Conservation (phyloP, 1,140 invertebrate species). For the Stegodyphus mimosarum region DNA sequence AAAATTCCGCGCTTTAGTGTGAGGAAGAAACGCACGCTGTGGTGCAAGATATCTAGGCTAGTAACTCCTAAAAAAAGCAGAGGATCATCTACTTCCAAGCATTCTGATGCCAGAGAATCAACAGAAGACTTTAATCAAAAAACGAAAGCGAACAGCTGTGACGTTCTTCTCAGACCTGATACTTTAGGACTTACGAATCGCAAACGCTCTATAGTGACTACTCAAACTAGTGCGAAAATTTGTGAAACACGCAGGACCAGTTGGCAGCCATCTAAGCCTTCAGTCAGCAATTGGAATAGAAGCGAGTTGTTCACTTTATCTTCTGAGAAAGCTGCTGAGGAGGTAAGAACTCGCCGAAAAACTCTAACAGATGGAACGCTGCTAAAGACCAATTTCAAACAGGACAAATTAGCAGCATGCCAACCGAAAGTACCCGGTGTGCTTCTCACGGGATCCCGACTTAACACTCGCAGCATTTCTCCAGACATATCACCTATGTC, state of each 20-base stretch:
- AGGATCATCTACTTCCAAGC: neutral
- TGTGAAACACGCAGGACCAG: neutral
- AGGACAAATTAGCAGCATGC: neutral
- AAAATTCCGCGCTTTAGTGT: conserved; percentile 17
- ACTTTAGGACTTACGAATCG: neutral
- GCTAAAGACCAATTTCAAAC: conserved; percentile 7
- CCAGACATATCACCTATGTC: conserved; percentile 47
- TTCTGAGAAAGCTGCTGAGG: neutral
- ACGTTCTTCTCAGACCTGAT: conserved; percentile 14
- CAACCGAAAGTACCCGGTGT: conserved; percentile 28
- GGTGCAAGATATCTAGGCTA: conserved; percentile 29
- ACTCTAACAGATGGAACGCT: conserved; percentile 32
- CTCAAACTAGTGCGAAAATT: neutral
- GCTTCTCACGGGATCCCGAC: conserved; percentile 10
- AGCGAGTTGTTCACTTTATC: conserved; percentile 30
- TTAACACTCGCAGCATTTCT: conserved; percentile 2
- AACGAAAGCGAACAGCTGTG: conserved; percentile 12
- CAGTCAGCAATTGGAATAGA: conserved; percentile 46
- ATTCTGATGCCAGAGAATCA: neutral
- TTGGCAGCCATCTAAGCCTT: conserved; percentile 41
- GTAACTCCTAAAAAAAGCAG: conserved; percentile 8
- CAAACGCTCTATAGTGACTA: neutral
- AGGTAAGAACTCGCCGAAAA: conserved; percentile 14
- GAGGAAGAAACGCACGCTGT: conserved; percentile 19
- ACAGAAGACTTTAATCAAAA: neutral